Evolutionary conservation across 2,113 vertebrate species (phyloP).

Genomic region (Gymnocephalus cernua): DNA sequence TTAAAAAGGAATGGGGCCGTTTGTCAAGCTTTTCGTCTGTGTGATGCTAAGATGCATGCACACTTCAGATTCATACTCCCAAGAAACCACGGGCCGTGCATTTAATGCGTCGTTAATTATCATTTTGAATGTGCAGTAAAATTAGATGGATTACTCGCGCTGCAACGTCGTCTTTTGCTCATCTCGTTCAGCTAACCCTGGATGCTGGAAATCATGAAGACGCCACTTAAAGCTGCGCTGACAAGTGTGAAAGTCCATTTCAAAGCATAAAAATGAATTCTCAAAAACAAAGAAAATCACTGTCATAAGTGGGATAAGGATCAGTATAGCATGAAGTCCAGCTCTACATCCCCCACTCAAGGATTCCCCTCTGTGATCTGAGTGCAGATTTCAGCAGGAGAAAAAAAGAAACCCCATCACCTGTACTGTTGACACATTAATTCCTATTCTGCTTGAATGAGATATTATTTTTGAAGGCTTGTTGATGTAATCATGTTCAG

Average conservation of each 20-base stretch:
- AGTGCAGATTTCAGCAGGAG: constrained; percentile 25
- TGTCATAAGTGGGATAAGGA: constrained; percentile 25
- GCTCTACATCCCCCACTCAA: constrained; percentile 41
- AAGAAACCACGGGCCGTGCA: constrained; percentile 38
- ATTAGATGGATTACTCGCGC: constrained; percentile 32
- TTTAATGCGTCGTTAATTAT: constrained; percentile 64
- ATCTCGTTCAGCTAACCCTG: constrained; percentile 30
- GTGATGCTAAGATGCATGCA: constrained; percentile 57
- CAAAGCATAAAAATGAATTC: constrained; percentile 30
- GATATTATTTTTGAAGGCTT: not conserved
- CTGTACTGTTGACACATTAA: not conserved
- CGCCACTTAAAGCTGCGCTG: constrained; percentile 26
- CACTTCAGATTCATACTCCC: constrained; percentile 53
- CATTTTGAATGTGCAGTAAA: constrained; percentile 54
- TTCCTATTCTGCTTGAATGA: not conserved
- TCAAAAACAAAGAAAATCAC: constrained; percentile 29
- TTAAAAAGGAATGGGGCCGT: constrained; percentile 64
- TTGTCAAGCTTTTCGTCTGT: constrained; percentile 67
- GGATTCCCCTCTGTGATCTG: constrained; percentile 41
- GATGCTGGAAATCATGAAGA: constrained; percentile 37
- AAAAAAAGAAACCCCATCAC: not conserved
- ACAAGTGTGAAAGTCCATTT: constrained; percentile 47
- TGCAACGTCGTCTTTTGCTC: constrained; percentile 48
- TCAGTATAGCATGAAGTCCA: constrained; percentile 40
- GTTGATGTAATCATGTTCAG: not conserved